These are phyloP conservation scores for Oreortyx pictus DNA, from an alignment of 2,797 vertebrate genomes.

Conservation along the genomic window DNA sequence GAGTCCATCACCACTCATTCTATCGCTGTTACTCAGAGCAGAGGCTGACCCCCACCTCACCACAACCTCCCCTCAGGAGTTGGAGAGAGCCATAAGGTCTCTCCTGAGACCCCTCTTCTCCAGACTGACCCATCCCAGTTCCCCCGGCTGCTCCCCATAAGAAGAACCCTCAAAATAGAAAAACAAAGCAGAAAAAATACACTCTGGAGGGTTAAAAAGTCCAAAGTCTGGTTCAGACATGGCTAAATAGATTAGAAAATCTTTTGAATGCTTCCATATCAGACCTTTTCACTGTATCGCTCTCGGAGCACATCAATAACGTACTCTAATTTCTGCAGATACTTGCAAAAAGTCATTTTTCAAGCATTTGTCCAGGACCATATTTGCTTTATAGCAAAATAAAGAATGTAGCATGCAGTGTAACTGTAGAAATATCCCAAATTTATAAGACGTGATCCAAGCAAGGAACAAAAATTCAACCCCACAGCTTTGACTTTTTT, in stretches of 20 bases:
- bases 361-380: neutral
- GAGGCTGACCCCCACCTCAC: no score
- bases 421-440: conserved; percentile 38
- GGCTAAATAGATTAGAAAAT: neutral
- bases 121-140: no score
- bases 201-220: neutral
- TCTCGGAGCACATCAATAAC: neutral
- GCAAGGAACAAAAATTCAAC: conserved; percentile 19
- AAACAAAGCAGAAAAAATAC: neutral
- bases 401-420: conserved; percentile 19
- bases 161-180: neutral
- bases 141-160: no score
- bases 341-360: neutral
- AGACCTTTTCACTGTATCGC: neutral
- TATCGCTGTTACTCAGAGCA: no score
- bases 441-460: neutral
- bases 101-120: no score
- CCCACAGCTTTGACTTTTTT: neutral
- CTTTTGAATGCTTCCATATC: neutral
- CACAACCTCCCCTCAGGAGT: no score
- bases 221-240: neutral
- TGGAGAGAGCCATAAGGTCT: no score
- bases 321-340: neutral
- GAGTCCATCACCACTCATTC: no score
- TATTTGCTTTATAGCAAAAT: conserved; percentile 11